Base-by-base conservation (phyloP, 23 tunicate genomes). In the Clavelina lepadiformis region DNA sequence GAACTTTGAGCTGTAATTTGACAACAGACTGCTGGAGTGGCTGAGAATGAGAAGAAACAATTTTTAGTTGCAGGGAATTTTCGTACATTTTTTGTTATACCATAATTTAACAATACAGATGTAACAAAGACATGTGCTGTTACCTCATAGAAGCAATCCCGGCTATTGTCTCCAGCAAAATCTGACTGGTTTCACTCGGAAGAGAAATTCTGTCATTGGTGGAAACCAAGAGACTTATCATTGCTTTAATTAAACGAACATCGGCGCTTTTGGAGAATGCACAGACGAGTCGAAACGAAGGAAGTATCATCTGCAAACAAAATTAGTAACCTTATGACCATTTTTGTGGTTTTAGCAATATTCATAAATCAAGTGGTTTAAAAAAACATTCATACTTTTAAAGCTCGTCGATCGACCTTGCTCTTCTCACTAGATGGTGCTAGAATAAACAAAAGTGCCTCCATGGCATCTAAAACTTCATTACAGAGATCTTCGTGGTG, bases 101-200 rank as follows among this genome's bases (percentile, higher is more conserved):
- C n/a, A n/a, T n/a, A n/a, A n/a, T n/a, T n/a, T n/a, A n/a, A n/a
- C n/a, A n/a, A 41, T 41, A 15, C 11, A 15, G 49, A 41, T 15
- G 49, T 8, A 15, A 11, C 11, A 41, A 11, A 15, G 15, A 41
- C 11, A 41, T 41, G 15, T 41, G 15, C 11, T 15, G 49, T 11
- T 30, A 80, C 79, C 75, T 63, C 21, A 65, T 69, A 3, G 82
- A 50, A 4, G 78, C 68, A 1, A 84, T 52, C 11, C 77, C 62
- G n/a, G 82, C 93, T 47, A 84, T 51, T 15, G 83, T 84, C 38
- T 84, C 93, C 63, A 70, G 46, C 71, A 84, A 32, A 37, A 71
- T 61, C 19, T 32, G 19, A 24, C 65, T 47, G 31, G 74, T 61
- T 13, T 66, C 74, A 36, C 65, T 53, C 28, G 24, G 53, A 5